These are phyloP conservation scores for Neoascia interrupta DNA, from an alignment of 2,888 invertebrate genomes.

Conservation along the genomic window DNA sequence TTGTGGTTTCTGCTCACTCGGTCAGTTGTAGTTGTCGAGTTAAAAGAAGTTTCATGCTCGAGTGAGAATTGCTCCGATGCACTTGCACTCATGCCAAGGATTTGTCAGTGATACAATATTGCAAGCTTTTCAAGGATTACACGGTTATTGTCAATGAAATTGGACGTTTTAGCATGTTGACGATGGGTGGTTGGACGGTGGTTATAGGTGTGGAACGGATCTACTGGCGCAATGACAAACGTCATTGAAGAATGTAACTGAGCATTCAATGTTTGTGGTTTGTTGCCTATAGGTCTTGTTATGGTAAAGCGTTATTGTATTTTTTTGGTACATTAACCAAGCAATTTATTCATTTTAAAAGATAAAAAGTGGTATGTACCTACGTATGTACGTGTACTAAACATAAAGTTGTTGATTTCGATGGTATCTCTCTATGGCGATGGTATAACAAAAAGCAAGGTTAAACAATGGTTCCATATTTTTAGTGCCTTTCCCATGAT, in stretches of 20 bases:
- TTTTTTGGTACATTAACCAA: too few relatives aligned
- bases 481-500: too few relatives aligned
- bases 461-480: too few relatives aligned
- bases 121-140: slow-evolving; percentile 55
- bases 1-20: slow-evolving; percentile 36
- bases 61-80: slow-evolving; percentile 51
- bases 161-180: slow-evolving; percentile 5
- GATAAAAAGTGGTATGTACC: too few relatives aligned
- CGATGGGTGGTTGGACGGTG: slow-evolving; percentile 1
- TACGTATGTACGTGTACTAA: too few relatives aligned
- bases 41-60: slow-evolving; percentile 7
- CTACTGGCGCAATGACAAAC: not conserved
- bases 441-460: too few relatives aligned
- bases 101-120: slow-evolving; percentile 47
- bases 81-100: slow-evolving; percentile 65
- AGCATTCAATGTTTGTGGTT: slow-evolving; percentile 32
- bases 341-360: too few relatives aligned
- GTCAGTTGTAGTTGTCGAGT: not conserved
- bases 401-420: too few relatives aligned
- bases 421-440: too few relatives aligned
- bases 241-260: slow-evolving; percentile 37
- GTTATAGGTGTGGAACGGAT: slow-evolving; percentile 28
- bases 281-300: not conserved
- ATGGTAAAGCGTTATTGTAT: too few relatives aligned
- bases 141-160: slow-evolving; percentile 57